Evolutionary conservation across 2,888 invertebrate genomes (phyloP).

Genomic region (Euzophera pinguis): DNA sequence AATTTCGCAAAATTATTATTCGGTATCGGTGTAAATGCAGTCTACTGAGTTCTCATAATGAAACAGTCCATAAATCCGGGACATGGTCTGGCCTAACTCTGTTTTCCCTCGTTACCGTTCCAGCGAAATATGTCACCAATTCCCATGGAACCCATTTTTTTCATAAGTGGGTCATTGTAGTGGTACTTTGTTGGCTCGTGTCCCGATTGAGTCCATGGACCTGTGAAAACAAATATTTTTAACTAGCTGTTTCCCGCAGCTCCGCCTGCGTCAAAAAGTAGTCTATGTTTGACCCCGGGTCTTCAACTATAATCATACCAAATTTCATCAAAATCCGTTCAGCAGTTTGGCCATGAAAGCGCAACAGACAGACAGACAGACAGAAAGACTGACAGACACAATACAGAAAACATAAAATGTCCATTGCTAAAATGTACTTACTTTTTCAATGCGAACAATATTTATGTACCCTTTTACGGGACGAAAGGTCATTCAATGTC

Average conservation of each 20-base stretch:
- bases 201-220: neutral
- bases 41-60: constrained; percentile 30
- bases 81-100: constrained; percentile 39
- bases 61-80: constrained; percentile 39
- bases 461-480: too few species aligned
- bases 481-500: too few species aligned
- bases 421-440: neutral
- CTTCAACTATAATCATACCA: too few species aligned
- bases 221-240: neutral
- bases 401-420: too few species aligned
- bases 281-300: too few species aligned
- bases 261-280: too few species aligned
- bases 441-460: too few species aligned
- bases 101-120: constrained; percentile 27
- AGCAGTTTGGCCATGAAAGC: too few species aligned
- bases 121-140: constrained; percentile 22
- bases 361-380: too few species aligned
- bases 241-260: neutral
- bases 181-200: neutral
- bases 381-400: too few species aligned
- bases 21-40: constrained; percentile 11
- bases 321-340: too few species aligned
- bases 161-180: constrained; percentile 3
- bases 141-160: constrained; percentile 16
- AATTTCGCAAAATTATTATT: neutral